Conservation (phyloP, 2,888 invertebrate genomes). For the Drosophila sordidapex region DNA sequence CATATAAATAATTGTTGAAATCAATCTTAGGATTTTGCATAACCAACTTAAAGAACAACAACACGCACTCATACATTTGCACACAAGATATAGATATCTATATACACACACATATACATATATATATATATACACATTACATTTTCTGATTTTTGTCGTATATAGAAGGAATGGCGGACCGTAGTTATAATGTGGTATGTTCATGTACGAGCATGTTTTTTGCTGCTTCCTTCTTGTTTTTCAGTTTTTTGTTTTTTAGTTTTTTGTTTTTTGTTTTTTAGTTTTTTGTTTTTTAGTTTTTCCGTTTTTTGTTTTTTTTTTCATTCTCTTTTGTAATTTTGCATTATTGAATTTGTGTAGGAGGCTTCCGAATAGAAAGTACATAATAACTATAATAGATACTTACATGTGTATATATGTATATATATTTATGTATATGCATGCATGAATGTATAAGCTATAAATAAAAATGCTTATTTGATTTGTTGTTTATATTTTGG, state of each 20-base stretch:
- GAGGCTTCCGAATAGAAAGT: conserved; percentile 21
- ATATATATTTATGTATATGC: conserved; percentile 8
- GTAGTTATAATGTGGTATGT: conserved; percentile 20
- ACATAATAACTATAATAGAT: conserved; percentile 9
- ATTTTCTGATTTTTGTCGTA: conserved; percentile 19
- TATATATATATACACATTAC: conserved; percentile 11
- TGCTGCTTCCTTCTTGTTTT: neutral
- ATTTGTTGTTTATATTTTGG: conserved; percentile 14
- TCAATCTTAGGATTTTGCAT: conserved; percentile 1
- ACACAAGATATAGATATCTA: conserved; percentile 14
- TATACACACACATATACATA: neutral
- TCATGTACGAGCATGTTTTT: conserved; percentile 20
- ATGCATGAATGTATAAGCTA: conserved; percentile 30
- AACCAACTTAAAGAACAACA: conserved; percentile 1
- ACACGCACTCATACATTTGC: conserved; percentile 23
- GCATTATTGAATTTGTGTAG: neutral
- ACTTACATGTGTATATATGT: conserved; percentile 12
- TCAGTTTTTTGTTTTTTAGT: neutral
- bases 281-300: neutral
- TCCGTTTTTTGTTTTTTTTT: neutral
- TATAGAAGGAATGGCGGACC: conserved; percentile 48
- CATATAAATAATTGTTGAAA: conserved; percentile 15
- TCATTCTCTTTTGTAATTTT: neutral
- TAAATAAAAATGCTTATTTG: conserved; percentile 63
- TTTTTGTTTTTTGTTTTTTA: neutral